Evolutionary conservation across 2,113 vertebrate species (phyloP), one percentile per base, ranked within the genome.

Genomic region (Prinia subflava): DNA sequence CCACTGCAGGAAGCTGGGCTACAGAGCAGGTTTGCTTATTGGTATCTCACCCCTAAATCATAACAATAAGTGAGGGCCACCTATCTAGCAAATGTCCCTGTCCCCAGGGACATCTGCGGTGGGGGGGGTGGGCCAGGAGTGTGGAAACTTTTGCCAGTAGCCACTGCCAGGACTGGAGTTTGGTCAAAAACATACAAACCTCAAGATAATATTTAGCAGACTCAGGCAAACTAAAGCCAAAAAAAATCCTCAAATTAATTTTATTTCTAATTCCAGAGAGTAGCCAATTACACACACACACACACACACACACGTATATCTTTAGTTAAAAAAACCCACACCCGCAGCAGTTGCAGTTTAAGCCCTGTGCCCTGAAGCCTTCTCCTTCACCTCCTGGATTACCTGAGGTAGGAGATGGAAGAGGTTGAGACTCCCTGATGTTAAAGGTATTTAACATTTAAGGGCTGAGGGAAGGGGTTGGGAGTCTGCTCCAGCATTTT

Each of bases 51-150:
- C 56, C 46, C 33, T 57, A 69, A 69, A 71, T 49, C 33, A 7
- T 25, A 59, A 30, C 11, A 35, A 2, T 31, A 50, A 78, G 21
- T 1, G 13, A 85, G 46, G 46, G 62, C 15, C 8, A 22, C 31
- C 33, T 39, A 5, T n/a, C 19, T 55, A 52, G 44, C 0, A 3
- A 23, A n/a, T 0, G 0, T 25, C 30, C 9, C 3, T n/a, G 3
- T 14, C 41, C 42, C 55, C 31, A 21, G 49, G 24, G 15, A 50
- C 23, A 53, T 39, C 68, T 59, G n/a, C 24, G 27, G 4, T 28
- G 8, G 23, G 4, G 23, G 4, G 19, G 13, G 4, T 3, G 19
- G 13, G n/a, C 33, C 35, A 56, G 33, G 27, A 3, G 2, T 28
- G 14, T 44, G 27, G 63, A 81, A 89, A 65, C 33, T 83, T 75